Evolutionary conservation across 2,888 invertebrate genomes (phyloP), one percentile per base, ranked within the genome.

Genomic region (Sepioteuthis lessoniana): DNA sequence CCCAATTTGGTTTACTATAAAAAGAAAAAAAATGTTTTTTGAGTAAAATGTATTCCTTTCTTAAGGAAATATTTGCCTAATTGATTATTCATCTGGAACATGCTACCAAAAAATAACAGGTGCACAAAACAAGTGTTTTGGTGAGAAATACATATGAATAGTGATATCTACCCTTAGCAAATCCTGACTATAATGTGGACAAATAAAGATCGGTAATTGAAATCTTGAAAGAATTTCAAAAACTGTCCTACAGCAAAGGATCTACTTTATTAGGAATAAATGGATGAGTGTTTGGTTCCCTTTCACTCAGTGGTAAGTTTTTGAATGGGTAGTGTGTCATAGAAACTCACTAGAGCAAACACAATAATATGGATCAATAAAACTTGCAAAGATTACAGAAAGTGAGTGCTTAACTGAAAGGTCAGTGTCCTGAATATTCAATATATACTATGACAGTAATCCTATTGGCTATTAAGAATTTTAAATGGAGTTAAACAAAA

Each of bases 1-100:
- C 55, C 55, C 55, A 55, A 55, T 25, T 76, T 76, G 76, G 76
- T 76, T 76, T 76, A 76, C 76, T 76, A 76, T 76, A 76, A 76
- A 76, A 76, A 76, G 76, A 76, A 76, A 76, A 76, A 76, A 76
- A 76, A 76, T 76, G n/a, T 35, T 10, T 76, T 76, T 76, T 76
- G 76, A 76, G 35, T 76, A n/a, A 76, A 76, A 35, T 76, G 76
- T 76, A n/a, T 76, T 76, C 35, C n/a, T n/a, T n/a, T 19, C n/a
- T 35, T n/a, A 76, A 35, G n/a, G n/a, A 76, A 35, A 35, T n/a
- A n/a, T 13, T 76, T 76, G n/a, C 35, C 76, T 76, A 76, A 16
- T n/a, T 76, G 76, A 76, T 76, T 3, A 76, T 76, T 76, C n/a
- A 76, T n/a, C 76, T 1, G 76, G 35, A n/a, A 76, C 13, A 76